These are phyloP conservation scores for Glyphotaelius pellucidus DNA, from an alignment of 2,888 invertebrate species.

Conservation along the genomic window DNA sequence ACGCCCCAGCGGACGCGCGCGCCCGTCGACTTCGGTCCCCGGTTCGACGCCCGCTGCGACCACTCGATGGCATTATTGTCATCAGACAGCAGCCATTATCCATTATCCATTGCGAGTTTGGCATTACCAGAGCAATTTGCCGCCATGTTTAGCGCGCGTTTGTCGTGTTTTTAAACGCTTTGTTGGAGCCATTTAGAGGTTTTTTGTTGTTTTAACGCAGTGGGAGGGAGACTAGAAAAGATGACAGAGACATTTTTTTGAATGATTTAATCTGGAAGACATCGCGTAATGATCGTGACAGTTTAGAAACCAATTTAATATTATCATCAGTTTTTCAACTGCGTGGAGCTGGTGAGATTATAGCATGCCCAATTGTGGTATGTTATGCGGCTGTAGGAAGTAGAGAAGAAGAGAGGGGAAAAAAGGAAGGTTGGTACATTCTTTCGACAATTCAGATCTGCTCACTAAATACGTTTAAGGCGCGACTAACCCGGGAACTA, in stretches of 20 bases:
- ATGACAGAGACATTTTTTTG: background rate
- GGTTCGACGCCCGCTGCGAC: background rate
- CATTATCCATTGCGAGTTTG: constrained; percentile 10
- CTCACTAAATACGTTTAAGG: too few species aligned
- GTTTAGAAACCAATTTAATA: background rate
- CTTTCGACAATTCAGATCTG: too few species aligned
- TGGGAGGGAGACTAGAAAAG: background rate
- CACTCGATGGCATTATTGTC: background rate
- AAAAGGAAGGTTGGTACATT: too few species aligned
- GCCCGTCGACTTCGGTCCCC: background rate
- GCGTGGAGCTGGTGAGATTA: too few species aligned
- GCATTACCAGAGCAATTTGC: background rate
- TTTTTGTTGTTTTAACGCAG: background rate
- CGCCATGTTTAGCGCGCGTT: constrained; percentile 18
- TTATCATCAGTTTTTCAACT: too few species aligned
- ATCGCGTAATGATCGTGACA: background rate
- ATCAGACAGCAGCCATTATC: constrained; percentile 46
- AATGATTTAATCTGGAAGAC: background rate
- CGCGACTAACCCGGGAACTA: too few species aligned
- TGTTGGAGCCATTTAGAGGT: background rate
- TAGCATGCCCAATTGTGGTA: too few species aligned
- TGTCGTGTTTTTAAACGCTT: background rate
- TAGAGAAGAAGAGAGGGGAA: too few species aligned
- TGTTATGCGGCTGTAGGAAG: too few species aligned
- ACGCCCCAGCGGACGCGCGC: background rate